phyloP scores from a whole-genome alignment of 2,797 vertebrate genomes.

The Triplophysa bombifrons region DNA sequence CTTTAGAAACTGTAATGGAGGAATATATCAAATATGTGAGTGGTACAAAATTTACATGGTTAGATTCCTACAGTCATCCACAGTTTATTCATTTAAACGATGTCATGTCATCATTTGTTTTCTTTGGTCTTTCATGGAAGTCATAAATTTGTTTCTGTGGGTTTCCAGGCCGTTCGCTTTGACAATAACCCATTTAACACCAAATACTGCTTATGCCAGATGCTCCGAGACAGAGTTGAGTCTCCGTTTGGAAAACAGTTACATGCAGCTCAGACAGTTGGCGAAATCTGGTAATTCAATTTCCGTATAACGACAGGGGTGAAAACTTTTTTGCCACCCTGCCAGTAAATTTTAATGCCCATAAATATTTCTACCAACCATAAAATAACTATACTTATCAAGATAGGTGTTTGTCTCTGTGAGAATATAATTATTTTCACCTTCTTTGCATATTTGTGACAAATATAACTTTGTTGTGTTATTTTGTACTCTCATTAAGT shows the following conservation, averaged over 20 bases:
- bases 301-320: background rate
- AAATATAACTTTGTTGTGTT: no score
- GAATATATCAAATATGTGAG: constrained; percentile 92
- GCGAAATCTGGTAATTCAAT: constrained; percentile 87
- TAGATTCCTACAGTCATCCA: background rate
- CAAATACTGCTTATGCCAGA: constrained; percentile 97
- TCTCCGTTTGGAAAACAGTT: constrained; percentile 87
- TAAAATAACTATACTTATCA: no score
- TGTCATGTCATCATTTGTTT: no score
- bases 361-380: no score
- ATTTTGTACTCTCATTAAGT: no score
- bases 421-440: no score
- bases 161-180: constrained; percentile 86
- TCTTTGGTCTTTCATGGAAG: no score
- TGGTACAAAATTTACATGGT: background rate
- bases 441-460: no score
- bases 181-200: constrained; percentile 95
- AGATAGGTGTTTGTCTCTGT: no score
- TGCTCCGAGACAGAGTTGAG: constrained; percentile 92
- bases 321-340: background rate
- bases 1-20: constrained; percentile 87
- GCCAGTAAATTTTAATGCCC: background rate
- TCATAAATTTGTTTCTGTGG: background rate
- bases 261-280: constrained; percentile 86
- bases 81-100: no score